Conservation (phyloP, 2,888 invertebrate species). For the Gisinianus flammeolus region DNA sequence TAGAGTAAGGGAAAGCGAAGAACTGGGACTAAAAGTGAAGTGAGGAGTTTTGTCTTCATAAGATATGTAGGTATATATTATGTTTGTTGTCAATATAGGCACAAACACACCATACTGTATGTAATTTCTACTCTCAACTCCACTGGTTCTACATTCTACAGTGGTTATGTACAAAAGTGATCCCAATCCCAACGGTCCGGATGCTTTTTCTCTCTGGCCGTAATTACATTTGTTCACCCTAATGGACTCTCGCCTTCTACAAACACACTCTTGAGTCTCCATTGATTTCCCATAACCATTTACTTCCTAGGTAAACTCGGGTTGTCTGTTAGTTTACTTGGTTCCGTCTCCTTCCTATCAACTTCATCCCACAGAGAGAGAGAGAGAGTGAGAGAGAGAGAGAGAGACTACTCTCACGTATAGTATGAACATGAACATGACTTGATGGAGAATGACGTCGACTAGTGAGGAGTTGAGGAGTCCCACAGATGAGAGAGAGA, state of each 20-base stretch:
- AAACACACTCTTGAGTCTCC: constrained; percentile 49
- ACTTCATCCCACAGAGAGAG: neutral
- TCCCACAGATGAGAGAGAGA: neutral
- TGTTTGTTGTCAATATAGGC: too few relatives aligned
- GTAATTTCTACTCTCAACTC: too few relatives aligned
- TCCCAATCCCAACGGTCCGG: constrained; percentile 44
- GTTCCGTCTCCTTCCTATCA: neutral
- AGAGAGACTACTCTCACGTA: constrained; percentile 10
- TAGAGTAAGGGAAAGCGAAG: too few relatives aligned
- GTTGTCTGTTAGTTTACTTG: constrained; percentile 15
- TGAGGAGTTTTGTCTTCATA: too few relatives aligned
- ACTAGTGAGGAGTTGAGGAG: too few relatives aligned
- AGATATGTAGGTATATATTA: too few relatives aligned
- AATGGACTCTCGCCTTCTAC: constrained; percentile 56
- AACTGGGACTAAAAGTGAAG: too few relatives aligned
- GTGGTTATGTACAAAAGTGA: constrained; percentile 19
- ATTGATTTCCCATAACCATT: constrained; percentile 42
- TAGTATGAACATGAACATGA: neutral
- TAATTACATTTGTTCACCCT: constrained; percentile 58
- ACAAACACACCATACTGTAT: too few relatives aligned
- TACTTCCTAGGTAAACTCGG: constrained; percentile 29
- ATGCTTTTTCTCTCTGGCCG: constrained; percentile 52
- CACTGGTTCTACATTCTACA: neutral
- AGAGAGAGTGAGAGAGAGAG: neutral
- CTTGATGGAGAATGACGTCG: too few relatives aligned